These are phyloP conservation scores for Liopterus haemorrhoidalis DNA, from an alignment of 2,888 invertebrate genomes.

Conservation along the genomic window DNA sequence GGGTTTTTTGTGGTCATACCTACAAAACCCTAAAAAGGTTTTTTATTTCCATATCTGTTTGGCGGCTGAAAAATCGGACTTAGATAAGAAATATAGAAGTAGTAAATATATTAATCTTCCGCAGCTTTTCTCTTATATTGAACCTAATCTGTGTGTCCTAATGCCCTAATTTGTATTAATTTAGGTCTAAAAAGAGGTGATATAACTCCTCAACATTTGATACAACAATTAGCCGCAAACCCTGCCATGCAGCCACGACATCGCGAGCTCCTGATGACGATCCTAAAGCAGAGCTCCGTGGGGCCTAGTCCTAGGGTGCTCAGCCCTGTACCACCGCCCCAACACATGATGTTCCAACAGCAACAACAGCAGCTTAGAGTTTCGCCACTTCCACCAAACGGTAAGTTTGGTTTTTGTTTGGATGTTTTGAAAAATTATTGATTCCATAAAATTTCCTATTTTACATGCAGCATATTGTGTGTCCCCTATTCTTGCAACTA, in stretches of 20 bases:
- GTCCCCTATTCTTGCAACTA: slow-evolving; percentile 62
- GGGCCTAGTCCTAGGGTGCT: slow-evolving; percentile 42
- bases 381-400: slow-evolving; percentile 59
- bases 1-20: too few species aligned
- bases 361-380: slow-evolving; percentile 54
- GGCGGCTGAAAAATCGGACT: too few species aligned
- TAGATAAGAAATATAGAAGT: too few species aligned
- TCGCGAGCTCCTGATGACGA: slow-evolving; percentile 63
- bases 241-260: slow-evolving; percentile 68
- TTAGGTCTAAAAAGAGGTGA: slow-evolving; percentile 73
- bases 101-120: too few species aligned
- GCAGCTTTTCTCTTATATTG: too few species aligned
- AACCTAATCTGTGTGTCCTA: too few species aligned
- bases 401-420: slow-evolving; percentile 41
- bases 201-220: slow-evolving; percentile 66
- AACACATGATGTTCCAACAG: slow-evolving; percentile 47
- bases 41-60: too few species aligned
- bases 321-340: slow-evolving; percentile 44
- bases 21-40: too few species aligned
- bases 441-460: slow-evolving; percentile 19
- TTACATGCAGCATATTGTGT: slow-evolving; percentile 68
- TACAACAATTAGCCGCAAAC: slow-evolving; percentile 68
- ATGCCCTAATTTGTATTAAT: too few species aligned
- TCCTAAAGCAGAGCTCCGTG: slow-evolving; percentile 49
- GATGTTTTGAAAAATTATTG: slow-evolving; percentile 16